These are phyloP conservation scores for Nemapogon koenigi DNA, from an alignment of 2,888 invertebrate species.

Conservation along the genomic window DNA sequence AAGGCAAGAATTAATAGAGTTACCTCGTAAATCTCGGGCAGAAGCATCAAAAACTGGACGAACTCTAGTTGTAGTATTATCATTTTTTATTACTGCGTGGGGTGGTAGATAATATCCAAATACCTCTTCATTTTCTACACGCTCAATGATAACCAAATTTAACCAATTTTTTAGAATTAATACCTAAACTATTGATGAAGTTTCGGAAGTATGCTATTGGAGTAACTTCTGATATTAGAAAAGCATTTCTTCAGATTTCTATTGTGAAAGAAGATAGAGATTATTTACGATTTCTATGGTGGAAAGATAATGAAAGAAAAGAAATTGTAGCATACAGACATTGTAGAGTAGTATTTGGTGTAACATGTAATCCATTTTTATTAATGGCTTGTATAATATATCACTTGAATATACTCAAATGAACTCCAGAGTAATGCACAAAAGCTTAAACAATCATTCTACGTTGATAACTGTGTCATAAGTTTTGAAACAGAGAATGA, in stretches of 20 bases:
- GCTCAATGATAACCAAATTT: no score
- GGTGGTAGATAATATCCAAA: no score
- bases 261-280: constrained; percentile 2
- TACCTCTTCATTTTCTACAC: no score
- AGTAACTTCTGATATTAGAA: constrained; percentile 3
- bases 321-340: background rate
- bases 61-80: no score
- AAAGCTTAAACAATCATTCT: constrained; percentile 1
- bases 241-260: constrained; percentile 5
- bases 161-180: constrained; percentile 2
- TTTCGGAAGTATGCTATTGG: constrained; percentile 1
- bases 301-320: background rate
- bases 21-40: no score
- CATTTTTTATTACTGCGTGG: no score
- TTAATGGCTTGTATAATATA: constrained; percentile 3
- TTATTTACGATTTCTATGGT: constrained; percentile 1
- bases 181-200: constrained; percentile 1
- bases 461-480: constrained; percentile 3
- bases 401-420: constrained; percentile 1
- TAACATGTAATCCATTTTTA: constrained; percentile 4
- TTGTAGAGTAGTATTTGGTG: background rate
- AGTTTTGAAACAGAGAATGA: constrained; percentile 2
- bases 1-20: no score
- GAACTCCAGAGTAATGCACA: background rate
- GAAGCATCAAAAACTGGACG: no score